Evolutionary conservation across 2,888 invertebrate species (phyloP), one percentile per base, ranked within the genome.

Genomic region (Nomada fabriciana): DNA sequence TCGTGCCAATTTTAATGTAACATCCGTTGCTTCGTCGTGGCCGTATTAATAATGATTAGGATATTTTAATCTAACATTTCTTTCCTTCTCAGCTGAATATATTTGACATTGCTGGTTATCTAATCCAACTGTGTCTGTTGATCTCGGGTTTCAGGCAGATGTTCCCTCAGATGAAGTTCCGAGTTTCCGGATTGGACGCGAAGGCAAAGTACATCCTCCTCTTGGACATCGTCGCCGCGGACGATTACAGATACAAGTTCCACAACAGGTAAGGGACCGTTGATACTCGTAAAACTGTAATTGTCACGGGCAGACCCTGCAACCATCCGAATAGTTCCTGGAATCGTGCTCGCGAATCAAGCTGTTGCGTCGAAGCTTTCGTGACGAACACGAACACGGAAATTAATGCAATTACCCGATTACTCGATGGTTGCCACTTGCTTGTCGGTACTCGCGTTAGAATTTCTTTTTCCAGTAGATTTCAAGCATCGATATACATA

Each of bases 111-210:
- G 23, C 53, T 47, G 2, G n/a, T 53, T 63, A 77, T 84, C 87
- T 90, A 89, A 89, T 89, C 73, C 78, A 72, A 80, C 13, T 91
- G 86, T 92, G 86, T 89, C 87, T 91, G 89, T 91, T 93, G 91
- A 91, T 91, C 87, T 89, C 90, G 86, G 87, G 94, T 97, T 73
- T 86, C 97, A 99, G 99, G 96, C 98, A 99, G 96, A 99, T 99
- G 98, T 99, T 99, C 95, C 99, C 99, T 93, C 98, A 99, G 95
- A 99, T 98, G 97, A 99, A 99, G 96, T 99, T 99, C 95, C 97
- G 99, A 94, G 98, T 99, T 92, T 98, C 98, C 94, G 99, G 99
- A 91, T 95, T 99, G 95, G 99, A 99, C 96, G 97, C 98, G 94
- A 98, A 99, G 95, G 98, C 99, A 94, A 99, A 99, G 95, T 99